Evolutionary conservation across 2,888 invertebrate species (phyloP).

Genomic region (Smittia sp.): DNA sequence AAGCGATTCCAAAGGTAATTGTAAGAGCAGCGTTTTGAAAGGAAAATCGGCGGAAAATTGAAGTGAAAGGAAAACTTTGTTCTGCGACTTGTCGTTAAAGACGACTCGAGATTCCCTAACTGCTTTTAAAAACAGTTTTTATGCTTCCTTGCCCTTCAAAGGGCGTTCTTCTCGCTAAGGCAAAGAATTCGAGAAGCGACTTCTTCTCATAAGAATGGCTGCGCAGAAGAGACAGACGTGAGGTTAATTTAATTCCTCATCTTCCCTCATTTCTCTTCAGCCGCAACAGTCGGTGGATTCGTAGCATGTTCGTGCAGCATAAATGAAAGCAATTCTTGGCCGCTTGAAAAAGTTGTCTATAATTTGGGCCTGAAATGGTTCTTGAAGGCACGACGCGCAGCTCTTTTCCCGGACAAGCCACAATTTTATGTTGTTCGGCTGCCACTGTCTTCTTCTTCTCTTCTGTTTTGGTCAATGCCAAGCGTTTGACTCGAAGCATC

Average conservation of each 20-base stretch:
- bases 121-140: neutral
- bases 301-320: neutral
- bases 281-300: neutral
- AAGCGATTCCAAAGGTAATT: too few relatives aligned
- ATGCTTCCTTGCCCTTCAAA: constrained; percentile 21
- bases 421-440: neutral
- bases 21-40: neutral
- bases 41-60: neutral
- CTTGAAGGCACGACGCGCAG: neutral
- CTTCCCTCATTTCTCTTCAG: neutral
- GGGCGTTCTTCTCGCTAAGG: neutral
- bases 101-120: neutral
- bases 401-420: neutral
- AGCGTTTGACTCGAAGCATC: neutral
- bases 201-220: neutral
- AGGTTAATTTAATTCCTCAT: neutral
- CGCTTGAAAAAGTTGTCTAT: constrained; percentile 26
- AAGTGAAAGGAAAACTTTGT: neutral
- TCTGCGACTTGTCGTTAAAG: neutral
- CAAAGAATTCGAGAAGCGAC: neutral
- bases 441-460: constrained; percentile 16
- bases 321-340: neutral
- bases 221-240: constrained; percentile 20
- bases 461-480: neutral
- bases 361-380: constrained; percentile 15